These are phyloP conservation scores for Lepidurus packardi DNA, from an alignment of 1,140 invertebrate species.

Conservation along the genomic window DNA sequence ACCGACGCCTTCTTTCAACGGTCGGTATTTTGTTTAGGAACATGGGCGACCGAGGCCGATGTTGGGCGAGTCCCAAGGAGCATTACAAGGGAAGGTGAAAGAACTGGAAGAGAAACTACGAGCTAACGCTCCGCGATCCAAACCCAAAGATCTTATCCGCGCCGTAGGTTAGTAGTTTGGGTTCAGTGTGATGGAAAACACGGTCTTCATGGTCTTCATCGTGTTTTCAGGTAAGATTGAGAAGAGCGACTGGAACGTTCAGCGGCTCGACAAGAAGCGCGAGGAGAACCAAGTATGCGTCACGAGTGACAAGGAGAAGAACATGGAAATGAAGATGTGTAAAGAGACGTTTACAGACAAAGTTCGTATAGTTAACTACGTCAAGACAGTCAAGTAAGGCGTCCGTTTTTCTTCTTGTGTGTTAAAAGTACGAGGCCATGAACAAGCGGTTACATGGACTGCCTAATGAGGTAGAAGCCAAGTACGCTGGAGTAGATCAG, in stretches of 20 bases:
- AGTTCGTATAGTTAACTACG: slow-evolving; percentile 36
- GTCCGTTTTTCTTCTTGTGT: slow-evolving; percentile 27
- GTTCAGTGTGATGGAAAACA: background rate
- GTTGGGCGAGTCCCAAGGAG: slow-evolving; percentile 43
- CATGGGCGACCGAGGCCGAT: background rate
- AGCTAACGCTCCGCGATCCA: slow-evolving; percentile 50
- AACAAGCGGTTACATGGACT: slow-evolving; percentile 29
- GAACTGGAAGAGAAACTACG: slow-evolving; percentile 48
- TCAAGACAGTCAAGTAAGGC: background rate
- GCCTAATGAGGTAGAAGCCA: slow-evolving; percentile 39
- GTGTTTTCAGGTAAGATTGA: slow-evolving; percentile 65
- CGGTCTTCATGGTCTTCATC: background rate
- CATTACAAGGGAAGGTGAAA: slow-evolving; percentile 51
- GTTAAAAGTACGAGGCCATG: slow-evolving; percentile 34
- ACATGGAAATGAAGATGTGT: slow-evolving; percentile 70
- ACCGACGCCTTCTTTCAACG: too few relatives aligned
- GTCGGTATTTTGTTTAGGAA: background rate
- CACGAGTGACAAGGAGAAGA: slow-evolving; percentile 56
- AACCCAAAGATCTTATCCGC: slow-evolving; percentile 75
- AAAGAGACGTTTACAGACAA: slow-evolving; percentile 65
- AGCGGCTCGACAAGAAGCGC: slow-evolving; percentile 84
- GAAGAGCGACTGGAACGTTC: slow-evolving; percentile 85
- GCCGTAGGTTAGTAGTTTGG: slow-evolving; percentile 58
- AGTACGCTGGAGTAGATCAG: slow-evolving; percentile 69
- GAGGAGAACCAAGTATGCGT: slow-evolving; percentile 64